These are phyloP conservation scores for Oscheius sp. DNA, from an alignment of 1,140 invertebrate genomes.

Conservation along the genomic window DNA sequence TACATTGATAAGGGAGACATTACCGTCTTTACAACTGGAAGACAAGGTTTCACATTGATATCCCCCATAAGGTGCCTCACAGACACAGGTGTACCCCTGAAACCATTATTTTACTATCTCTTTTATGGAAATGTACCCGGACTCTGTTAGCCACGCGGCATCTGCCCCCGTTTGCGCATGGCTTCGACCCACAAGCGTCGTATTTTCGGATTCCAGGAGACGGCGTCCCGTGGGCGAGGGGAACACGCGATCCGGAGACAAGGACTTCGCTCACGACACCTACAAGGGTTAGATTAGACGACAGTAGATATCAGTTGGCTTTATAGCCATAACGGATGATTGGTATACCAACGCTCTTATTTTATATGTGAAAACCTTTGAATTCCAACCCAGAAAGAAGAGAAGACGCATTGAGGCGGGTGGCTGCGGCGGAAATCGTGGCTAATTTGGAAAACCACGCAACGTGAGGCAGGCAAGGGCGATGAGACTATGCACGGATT, in stretches of 20 bases:
- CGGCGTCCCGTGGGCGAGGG: not conserved
- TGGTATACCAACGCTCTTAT: no score
- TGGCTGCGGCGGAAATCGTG: no score
- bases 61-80: not conserved
- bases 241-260: conserved; percentile 8
- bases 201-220: not conserved
- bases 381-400: no score
- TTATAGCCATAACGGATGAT: no score
- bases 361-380: no score
- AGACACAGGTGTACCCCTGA: not conserved
- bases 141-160: conserved; percentile 20
- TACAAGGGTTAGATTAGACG: not conserved
- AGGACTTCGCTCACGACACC: conserved; percentile 16
- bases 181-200: conserved; percentile 7
- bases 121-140: not conserved
- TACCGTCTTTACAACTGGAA: conserved; percentile 42
- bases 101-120: not conserved
- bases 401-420: no score
- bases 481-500: no score
- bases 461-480: no score
- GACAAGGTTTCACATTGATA: conserved; percentile 41
- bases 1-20: not conserved
- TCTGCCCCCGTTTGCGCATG: conserved; percentile 12
- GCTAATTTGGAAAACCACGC: no score
- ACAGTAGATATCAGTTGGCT: no score